Evolutionary conservation across 1,140 invertebrate genomes (phyloP).

Genomic region (Conopomorpha cramerella): DNA sequence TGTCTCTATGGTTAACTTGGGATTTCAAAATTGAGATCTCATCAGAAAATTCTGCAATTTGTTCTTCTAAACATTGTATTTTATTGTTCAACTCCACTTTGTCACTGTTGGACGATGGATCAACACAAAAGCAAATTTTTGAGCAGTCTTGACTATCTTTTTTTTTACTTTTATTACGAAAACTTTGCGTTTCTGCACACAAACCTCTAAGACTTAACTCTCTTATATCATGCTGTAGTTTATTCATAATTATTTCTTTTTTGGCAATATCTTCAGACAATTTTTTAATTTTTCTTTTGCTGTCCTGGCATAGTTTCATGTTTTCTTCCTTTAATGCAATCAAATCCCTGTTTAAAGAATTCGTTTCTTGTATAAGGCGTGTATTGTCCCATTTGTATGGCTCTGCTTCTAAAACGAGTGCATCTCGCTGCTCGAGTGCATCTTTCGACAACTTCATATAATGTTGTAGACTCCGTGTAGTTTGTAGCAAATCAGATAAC

Average conservation of each 20-base stretch:
- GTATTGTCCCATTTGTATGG: slow-evolving; percentile 75
- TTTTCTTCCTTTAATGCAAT: slow-evolving; percentile 68
- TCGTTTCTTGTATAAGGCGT: slow-evolving; percentile 71
- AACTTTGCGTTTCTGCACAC: slow-evolving; percentile 47
- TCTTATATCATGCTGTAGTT: slow-evolving; percentile 42
- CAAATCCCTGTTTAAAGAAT: slow-evolving; percentile 70
- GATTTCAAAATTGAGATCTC: slow-evolving; percentile 41
- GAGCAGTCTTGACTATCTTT: slow-evolving; percentile 23
- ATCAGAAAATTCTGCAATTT: slow-evolving; percentile 33
- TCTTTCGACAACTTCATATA: slow-evolving; percentile 75
- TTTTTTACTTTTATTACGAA: slow-evolving; percentile 38
- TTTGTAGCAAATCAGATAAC: slow-evolving; percentile 75
- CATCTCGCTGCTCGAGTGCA: slow-evolving; percentile 63
- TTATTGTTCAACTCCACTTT: slow-evolving; percentile 22
- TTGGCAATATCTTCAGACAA: slow-evolving; percentile 36
- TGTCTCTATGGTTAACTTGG: slow-evolving; percentile 59
- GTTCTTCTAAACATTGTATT: slow-evolving; percentile 27
- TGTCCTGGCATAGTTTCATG: slow-evolving; percentile 24
- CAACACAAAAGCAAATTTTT: slow-evolving; percentile 30
- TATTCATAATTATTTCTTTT: slow-evolving; percentile 37
- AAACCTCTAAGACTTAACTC: slow-evolving; percentile 46
- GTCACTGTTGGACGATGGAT: slow-evolving; percentile 18
- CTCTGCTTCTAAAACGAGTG: slow-evolving; percentile 64
- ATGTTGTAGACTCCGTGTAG: slow-evolving; percentile 77
- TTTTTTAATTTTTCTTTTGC: slow-evolving; percentile 33